These are phyloP conservation scores for Branchellion lobata DNA, from an alignment of 2,888 invertebrate species.

Conservation along the genomic window DNA sequence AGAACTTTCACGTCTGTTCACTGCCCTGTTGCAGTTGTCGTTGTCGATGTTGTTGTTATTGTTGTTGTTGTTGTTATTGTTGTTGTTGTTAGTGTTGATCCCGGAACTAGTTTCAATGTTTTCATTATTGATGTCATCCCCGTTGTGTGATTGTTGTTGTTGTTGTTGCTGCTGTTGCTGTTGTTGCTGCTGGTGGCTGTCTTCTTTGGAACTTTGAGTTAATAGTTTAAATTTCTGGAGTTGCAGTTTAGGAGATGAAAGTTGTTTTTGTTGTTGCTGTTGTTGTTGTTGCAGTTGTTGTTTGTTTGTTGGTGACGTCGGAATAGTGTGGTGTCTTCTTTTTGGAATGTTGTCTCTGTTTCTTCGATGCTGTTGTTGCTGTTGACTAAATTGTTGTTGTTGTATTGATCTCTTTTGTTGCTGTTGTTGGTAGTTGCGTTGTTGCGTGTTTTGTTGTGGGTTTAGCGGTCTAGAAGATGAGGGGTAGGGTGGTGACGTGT, in stretches of 20 bases:
- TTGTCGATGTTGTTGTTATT: neutral
- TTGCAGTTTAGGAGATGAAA: neutral
- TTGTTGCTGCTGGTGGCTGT: neutral
- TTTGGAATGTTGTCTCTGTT: neutral
- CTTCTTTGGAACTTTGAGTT: neutral
- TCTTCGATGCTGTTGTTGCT: slow-evolving; percentile 2
- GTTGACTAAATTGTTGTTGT: neutral
- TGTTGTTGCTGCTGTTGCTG: neutral
- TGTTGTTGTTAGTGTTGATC: neutral
- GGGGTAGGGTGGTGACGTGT: neutral
- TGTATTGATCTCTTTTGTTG: neutral
- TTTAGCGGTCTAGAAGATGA: neutral
- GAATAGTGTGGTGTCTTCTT: slow-evolving; percentile 13
- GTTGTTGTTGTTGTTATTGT: neutral
- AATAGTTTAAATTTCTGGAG: neutral
- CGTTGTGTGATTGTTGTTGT: neutral
- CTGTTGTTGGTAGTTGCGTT: neutral
- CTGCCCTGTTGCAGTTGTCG: no score
- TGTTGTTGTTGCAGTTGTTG: neutral
- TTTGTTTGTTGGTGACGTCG: neutral
- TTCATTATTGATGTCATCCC: neutral
- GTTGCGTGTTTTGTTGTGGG: no score
- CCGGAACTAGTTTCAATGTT: neutral
- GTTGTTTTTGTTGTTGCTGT: neutral
- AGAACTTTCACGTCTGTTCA: slow-evolving; percentile 34